Evolutionary conservation across 1,140 invertebrate species (phyloP).

Genomic region (Drosophila ohnishii): DNA sequence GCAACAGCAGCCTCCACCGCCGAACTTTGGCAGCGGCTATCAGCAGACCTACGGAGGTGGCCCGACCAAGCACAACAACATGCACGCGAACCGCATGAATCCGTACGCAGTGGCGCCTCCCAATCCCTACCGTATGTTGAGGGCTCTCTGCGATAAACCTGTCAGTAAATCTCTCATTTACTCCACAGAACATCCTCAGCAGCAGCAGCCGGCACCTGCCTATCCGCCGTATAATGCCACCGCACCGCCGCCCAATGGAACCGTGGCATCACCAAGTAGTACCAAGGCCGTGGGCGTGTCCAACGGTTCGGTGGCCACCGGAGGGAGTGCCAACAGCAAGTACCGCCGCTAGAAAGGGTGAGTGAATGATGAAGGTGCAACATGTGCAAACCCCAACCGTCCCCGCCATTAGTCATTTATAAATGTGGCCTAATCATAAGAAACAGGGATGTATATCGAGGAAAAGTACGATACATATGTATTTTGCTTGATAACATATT

Average conservation of each 20-base stretch:
- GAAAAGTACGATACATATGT: not conserved
- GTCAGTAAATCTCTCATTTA: not conserved
- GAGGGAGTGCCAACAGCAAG: slow-evolving; percentile 70
- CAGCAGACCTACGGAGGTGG: slow-evolving; percentile 90
- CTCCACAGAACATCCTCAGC: slow-evolving; percentile 49
- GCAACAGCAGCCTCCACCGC: slow-evolving; percentile 32
- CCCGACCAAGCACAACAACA: slow-evolving; percentile 85
- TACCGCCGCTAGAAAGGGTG: slow-evolving; percentile 68
- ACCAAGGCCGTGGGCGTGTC: slow-evolving; percentile 46
- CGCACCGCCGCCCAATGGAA: slow-evolving; percentile 62
- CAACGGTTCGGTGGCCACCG: slow-evolving; percentile 66
- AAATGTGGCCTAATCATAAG: slow-evolving; percentile 26
- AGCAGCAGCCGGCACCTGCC: slow-evolving; percentile 45
- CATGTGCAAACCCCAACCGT: slow-evolving; percentile 6
- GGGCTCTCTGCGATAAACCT: accelerated
- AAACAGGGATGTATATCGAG: not conserved
- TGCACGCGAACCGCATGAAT: slow-evolving; percentile 85
- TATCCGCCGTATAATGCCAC: slow-evolving; percentile 62
- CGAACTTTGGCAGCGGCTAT: slow-evolving; percentile 89
- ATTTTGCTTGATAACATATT: not conserved
- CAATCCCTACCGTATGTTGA: slow-evolving; percentile 61
- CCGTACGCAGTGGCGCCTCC: slow-evolving; percentile 77
- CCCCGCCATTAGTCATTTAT: slow-evolving; percentile 35
- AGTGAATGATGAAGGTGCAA: slow-evolving; percentile 39
- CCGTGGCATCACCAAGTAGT: slow-evolving; percentile 10